Evolutionary conservation across 1,140 invertebrate species (phyloP).

Genomic region (Phymorhynchus buccinoides): DNA sequence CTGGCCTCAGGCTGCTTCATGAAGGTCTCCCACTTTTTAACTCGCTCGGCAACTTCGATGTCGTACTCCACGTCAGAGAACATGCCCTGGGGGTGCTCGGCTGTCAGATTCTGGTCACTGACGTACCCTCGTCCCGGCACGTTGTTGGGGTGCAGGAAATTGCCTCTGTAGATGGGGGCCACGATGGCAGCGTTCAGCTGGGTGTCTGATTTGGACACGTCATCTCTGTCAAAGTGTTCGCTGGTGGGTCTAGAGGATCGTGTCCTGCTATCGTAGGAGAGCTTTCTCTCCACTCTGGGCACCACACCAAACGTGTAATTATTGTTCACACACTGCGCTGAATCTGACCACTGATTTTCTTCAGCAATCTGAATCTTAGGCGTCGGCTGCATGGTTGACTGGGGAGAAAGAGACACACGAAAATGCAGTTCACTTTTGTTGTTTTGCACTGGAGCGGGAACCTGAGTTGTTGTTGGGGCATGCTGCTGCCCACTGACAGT

Average conservation of each 20-base stretch:
- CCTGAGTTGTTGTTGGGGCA: not conserved
- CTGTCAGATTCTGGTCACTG: constrained; percentile 40
- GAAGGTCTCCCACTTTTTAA: constrained; percentile 68
- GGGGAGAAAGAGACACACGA: constrained; percentile 42
- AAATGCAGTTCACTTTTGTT: constrained; percentile 41
- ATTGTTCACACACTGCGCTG: not conserved
- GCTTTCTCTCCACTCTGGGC: constrained; percentile 43
- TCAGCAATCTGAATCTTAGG: constrained; percentile 41
- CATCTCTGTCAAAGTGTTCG: constrained; percentile 52
- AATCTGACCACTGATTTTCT: constrained; percentile 41
- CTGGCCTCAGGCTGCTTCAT: constrained; percentile 54
- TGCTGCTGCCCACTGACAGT: constrained; percentile 2
- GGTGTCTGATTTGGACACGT: constrained; percentile 66
- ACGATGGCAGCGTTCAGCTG: constrained; percentile 57
- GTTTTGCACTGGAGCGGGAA: not conserved
- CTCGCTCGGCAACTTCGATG: constrained; percentile 67
- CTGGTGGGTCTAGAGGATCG: constrained; percentile 37
- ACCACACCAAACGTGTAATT: constrained; percentile 7
- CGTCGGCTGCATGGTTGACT: not conserved
- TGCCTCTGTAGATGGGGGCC: constrained; percentile 30
- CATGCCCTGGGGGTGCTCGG: constrained; percentile 59
- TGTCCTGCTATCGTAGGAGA: constrained; percentile 48
- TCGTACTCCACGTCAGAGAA: constrained; percentile 71
- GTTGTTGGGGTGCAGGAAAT: constrained; percentile 47
- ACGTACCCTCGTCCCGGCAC: constrained; percentile 33